phyloP scores from a whole-genome alignment of 2,797 vertebrate species.

The Pseudopleuronectes americanus region DNA sequence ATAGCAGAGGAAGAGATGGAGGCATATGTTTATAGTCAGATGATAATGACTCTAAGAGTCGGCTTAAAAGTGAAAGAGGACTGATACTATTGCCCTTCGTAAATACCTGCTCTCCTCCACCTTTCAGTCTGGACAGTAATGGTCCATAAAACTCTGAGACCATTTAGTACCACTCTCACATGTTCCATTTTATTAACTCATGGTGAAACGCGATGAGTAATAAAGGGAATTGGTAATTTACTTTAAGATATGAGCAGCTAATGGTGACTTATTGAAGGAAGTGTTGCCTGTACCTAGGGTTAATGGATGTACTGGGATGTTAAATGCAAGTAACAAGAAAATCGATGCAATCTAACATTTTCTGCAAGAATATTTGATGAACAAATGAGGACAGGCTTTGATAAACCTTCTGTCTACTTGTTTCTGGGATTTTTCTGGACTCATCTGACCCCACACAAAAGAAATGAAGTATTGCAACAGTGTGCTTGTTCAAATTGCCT shows the following conservation, averaged over 20 bases:
- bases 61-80: constrained; percentile 39
- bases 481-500: constrained; percentile 51
- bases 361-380: constrained; percentile 30
- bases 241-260: constrained; percentile 66
- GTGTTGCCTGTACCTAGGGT: constrained; percentile 10
- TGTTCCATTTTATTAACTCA: constrained; percentile 45
- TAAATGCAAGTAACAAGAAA: constrained; percentile 32
- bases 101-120: constrained; percentile 33
- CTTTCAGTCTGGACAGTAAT: constrained; percentile 34
- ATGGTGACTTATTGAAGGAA: constrained; percentile 49
- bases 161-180: constrained; percentile 33
- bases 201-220: constrained; percentile 47
- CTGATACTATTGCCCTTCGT: constrained; percentile 17
- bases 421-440: constrained; percentile 52
- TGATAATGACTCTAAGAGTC: constrained; percentile 30
- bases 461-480: constrained; percentile 52
- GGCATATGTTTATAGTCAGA: constrained; percentile 31
- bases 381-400: constrained; percentile 25
- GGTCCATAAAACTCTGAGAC: constrained; percentile 15
- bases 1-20: constrained; percentile 22
- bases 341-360: constrained; percentile 30
- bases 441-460: constrained; percentile 24
- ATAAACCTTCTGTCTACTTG: constrained; percentile 21
- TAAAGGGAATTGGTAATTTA: constrained; percentile 59
- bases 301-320: constrained; percentile 34